Conservation (phyloP, 2,113 vertebrate species). For the Choloepus hoffmanni region DNA sequence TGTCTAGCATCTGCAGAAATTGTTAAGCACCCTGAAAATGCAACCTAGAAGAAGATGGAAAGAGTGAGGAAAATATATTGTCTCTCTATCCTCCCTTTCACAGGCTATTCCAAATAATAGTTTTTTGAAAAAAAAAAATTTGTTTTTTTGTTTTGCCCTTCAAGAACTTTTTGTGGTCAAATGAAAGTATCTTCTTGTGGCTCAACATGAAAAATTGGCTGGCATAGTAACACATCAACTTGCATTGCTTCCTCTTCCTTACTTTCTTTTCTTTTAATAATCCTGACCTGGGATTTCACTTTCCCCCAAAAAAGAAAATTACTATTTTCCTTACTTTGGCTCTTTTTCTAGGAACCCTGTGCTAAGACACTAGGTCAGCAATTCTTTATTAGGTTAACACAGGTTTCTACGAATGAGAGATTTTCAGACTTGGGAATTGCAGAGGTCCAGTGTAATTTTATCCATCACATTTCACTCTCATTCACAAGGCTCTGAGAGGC, state of each 20-base stretch:
- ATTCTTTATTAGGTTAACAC: neutral
- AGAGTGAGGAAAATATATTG: neutral
- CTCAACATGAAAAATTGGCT: neutral
- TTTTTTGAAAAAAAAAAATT: neutral
- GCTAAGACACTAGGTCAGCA: neutral
- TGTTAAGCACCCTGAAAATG: too few relatives aligned
- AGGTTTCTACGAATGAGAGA: neutral
- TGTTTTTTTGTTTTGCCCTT: neutral
- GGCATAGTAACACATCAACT: neutral
- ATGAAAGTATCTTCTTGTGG: neutral
- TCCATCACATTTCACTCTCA: neutral
- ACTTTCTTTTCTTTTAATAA: too few relatives aligned
- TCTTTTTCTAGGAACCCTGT: neutral
- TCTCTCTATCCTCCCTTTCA: neutral
- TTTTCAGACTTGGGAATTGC: neutral
- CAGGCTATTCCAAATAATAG: neutral
- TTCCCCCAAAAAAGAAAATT: neutral
- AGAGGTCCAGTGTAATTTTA: neutral
- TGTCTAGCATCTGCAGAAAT: neutral
- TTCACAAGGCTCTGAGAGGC: too few relatives aligned
- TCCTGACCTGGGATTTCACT: neutral
- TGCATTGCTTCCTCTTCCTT: neutral
- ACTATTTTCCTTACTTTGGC: neutral
- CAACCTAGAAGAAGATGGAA: neutral
- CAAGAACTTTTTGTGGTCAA: neutral